These are phyloP conservation scores for Caenorhabditis brenneri DNA, from an alignment of 1,140 invertebrate species.

Conservation along the genomic window DNA sequence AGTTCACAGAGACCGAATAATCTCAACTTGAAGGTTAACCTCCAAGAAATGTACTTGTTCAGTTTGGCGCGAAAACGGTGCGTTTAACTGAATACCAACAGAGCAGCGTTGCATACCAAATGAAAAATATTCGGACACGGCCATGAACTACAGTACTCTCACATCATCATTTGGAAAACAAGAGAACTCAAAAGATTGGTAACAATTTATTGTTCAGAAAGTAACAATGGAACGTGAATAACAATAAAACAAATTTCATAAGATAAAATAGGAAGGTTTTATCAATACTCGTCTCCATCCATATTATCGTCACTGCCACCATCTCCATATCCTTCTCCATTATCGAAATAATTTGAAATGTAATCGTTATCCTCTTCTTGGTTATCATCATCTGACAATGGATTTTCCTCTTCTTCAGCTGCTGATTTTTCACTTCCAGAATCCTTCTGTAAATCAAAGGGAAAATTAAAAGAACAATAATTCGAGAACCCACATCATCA, in stretches of 20 bases:
- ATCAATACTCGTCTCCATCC: conserved; percentile 46
- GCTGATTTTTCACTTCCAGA: conserved; percentile 54
- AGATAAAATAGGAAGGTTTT: neutral
- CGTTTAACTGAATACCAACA: neutral
- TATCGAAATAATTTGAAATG: conserved; percentile 72
- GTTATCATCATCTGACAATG: conserved; percentile 62
- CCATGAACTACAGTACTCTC: too few species aligned
- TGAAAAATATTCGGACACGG: neutral
- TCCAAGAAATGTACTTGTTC: neutral
- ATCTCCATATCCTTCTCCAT: conserved; percentile 69
- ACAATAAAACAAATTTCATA: neutral
- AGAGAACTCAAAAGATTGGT: too few species aligned
- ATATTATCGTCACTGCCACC: conserved; percentile 47
- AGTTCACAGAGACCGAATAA: too few species aligned
- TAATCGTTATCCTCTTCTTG: conserved; percentile 72
- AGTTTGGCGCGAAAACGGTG: neutral
- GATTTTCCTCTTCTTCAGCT: conserved; percentile 58
- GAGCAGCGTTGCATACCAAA: neutral
- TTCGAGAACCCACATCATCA: neutral
- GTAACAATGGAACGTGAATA: conserved; percentile 33
- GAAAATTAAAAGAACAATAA: neutral
- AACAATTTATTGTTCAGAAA: too few species aligned
- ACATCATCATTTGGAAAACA: too few species aligned
- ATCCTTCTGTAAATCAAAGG: conserved; percentile 31
- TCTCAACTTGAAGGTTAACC: too few species aligned